Evolutionary conservation across 1,140 invertebrate genomes (phyloP).

Genomic region (Stenopsyche tienmushanensis): DNA sequence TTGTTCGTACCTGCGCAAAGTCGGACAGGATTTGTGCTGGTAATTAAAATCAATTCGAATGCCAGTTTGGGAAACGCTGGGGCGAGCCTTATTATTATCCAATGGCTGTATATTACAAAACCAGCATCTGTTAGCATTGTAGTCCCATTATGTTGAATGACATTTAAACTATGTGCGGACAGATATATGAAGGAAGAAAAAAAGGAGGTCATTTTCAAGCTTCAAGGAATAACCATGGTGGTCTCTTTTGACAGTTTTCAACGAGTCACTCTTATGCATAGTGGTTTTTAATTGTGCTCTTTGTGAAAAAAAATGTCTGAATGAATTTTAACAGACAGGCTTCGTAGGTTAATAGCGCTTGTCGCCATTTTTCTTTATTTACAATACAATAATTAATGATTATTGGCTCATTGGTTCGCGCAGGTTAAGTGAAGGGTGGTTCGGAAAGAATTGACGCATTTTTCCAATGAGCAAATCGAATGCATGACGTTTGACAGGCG

Average conservation of each 20-base stretch:
- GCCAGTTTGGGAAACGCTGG: constrained; percentile 4
- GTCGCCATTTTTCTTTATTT: too few species aligned
- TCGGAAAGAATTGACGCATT: too few species aligned
- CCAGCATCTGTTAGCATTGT: constrained; percentile 25
- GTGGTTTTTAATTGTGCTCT: neutral
- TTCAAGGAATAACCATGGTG: constrained; percentile 14
- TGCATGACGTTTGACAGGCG: too few species aligned
- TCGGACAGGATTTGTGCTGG: neutral
- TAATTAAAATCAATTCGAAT: neutral
- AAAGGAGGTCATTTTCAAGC: constrained; percentile 14
- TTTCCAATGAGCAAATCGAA: too few species aligned
- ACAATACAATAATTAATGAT: too few species aligned
- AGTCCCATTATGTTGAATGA: constrained; percentile 23
- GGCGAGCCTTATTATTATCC: neutral
- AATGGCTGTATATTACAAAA: constrained; percentile 17
- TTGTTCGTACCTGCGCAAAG: neutral
- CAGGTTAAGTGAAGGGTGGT: too few species aligned
- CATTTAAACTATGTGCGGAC: constrained; percentile 24
- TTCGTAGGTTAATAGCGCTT: too few species aligned
- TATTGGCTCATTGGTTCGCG: too few species aligned
- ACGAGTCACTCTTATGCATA: constrained; percentile 10
- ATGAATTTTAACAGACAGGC: too few species aligned
- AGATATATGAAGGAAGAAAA: constrained; percentile 13
- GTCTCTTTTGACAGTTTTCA: constrained; percentile 18
- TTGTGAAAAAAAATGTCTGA: neutral